Percentiles rank a stretch among this genome's conserved stretches.
phyloP scores from a whole-genome alignment of 2,888 invertebrate species.

The Tipula helvola region DNA sequence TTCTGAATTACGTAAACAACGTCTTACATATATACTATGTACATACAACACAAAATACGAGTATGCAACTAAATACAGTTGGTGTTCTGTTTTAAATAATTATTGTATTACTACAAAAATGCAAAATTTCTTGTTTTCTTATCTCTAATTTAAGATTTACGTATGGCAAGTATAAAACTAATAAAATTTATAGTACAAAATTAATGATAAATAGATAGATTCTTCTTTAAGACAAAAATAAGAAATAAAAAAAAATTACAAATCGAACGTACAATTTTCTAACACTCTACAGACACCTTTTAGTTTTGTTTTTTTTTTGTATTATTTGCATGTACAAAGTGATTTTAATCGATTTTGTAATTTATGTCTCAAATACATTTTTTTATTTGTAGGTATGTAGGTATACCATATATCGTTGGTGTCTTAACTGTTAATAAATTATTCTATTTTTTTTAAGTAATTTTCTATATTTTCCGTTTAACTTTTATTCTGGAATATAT shows the following conservation, averaged over 20 bases:
- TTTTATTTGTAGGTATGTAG: neutral
- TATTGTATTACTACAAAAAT: neutral
- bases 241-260: neutral
- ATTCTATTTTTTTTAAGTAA: neutral
- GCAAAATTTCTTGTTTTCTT: neutral
- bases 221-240: neutral
- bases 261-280: neutral
- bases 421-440: neutral
- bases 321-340: neutral
- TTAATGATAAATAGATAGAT: neutral
- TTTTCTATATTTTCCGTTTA: neutral
- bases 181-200: neutral
- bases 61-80: neutral
- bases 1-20: no score
- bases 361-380: neutral
- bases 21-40: no score
- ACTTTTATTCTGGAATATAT: neutral
- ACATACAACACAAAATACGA: no score
- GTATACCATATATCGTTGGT: neutral
- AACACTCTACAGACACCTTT: neutral
- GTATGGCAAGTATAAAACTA: neutral
- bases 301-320: neutral
- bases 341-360: conserved; percentile 4
- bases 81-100: neutral
- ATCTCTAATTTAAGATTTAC: neutral